Base-by-base conservation (phyloP, 2,888 invertebrate genomes). In the Agrilus mali region DNA sequence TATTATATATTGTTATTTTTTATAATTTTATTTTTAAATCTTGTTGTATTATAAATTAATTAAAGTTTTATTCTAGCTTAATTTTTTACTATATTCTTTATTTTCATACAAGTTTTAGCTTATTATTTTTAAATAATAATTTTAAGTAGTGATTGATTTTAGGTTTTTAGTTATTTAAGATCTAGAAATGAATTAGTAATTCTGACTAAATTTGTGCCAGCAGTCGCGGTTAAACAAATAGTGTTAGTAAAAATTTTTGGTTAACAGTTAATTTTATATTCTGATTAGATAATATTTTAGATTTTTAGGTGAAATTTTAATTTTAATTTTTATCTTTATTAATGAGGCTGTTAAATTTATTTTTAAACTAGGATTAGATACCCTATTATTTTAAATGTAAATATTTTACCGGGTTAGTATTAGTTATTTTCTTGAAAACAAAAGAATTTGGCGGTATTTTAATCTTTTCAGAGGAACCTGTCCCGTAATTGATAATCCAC, bases 391-490 rank as follows among this genome's bases (percentile, higher is more conserved):
- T 60, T 65, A 61, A 64, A 61, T 60, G 55, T 60, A 60, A 69
- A 65, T 53, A 59, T 49, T 33, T 20, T 62, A 62, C 63, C 71
- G 64, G 71, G 72, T 72, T 73, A 77, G 68, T 77, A 77, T 47
- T 64, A 69, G 66, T 60, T 66, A 73, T 69, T 66, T 64, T 72
- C 73, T 73, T 72, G 64, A 78, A 78, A 78, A 69, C 76, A 74
- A 76, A 78, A 74, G 70, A 74, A 73, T 71, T 75, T 78, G 77
- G 76, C 78, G 74, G 75, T 77, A 75, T 75, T 75, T 76, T 75
- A 76, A 70, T 75, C 75, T 70, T 69, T 74, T 75, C 72, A 78
- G 76, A 77, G 77, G 77, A 79, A 78, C 70, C 72, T 78, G 77
- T 75, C 69, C 69, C 71, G 53, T 78, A 74, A 78, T 74, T 71